Conservation (phyloP, 2,113 vertebrate genomes). For the Austrofundulus limnaeus region DNA sequence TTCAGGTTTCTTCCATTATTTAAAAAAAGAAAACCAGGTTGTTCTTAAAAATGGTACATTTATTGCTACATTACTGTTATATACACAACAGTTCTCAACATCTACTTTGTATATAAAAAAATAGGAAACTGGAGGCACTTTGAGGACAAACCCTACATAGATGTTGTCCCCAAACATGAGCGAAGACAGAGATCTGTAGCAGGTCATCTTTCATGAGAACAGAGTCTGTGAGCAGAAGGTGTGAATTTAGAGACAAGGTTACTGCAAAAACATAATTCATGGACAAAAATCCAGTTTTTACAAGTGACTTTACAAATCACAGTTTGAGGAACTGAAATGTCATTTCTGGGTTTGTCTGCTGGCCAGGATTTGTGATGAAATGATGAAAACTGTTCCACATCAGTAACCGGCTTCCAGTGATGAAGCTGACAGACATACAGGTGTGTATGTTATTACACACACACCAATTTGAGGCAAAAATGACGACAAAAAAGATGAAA, state of each 20-base stretch:
- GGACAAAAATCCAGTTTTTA: slow-evolving; percentile 42
- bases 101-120: slow-evolving; percentile 86
- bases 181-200: slow-evolving; percentile 68
- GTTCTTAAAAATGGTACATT: slow-evolving; percentile 92
- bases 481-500: slow-evolving; percentile 39
- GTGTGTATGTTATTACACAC: slow-evolving; percentile 61
- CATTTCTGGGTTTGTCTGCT: slow-evolving; percentile 22
- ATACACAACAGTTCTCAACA: slow-evolving; percentile 90
- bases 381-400: slow-evolving; percentile 63
- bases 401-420: slow-evolving; percentile 47
- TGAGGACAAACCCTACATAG: slow-evolving; percentile 80
- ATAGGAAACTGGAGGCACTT: slow-evolving; percentile 89
- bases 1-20: not conserved
- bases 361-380: slow-evolving; percentile 41
- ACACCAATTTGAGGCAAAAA: slow-evolving; percentile 57
- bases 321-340: slow-evolving; percentile 22
- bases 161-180: slow-evolving; percentile 78
- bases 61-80: slow-evolving; percentile 96
- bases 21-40: slow-evolving; percentile 56
- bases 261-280: slow-evolving; percentile 39
- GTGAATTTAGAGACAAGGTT: slow-evolving; percentile 46
- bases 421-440: slow-evolving; percentile 47
- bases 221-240: slow-evolving; percentile 31
- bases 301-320: slow-evolving; percentile 34
- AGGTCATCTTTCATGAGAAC: slow-evolving; percentile 54